Evolutionary conservation across 2,113 vertebrate genomes (phyloP), one percentile per base, ranked within the genome.

Genomic region (Oncorhynchus clarkii): DNA sequence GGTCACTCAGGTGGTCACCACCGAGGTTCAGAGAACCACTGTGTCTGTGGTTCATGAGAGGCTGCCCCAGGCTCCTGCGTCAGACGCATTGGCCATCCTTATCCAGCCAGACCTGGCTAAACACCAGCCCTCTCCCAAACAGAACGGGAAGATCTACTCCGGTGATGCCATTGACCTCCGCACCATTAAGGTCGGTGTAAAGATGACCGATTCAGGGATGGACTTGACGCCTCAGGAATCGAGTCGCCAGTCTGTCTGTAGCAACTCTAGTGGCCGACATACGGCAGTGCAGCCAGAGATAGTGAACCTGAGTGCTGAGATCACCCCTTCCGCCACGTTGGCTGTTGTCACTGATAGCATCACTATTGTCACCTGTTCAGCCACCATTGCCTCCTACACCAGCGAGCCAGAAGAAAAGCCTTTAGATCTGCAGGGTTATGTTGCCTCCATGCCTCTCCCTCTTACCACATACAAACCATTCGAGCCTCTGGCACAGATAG

Each of bases 151-250:
- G 83, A 86, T 93, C 22, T 93, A 94, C 78, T 87, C 92, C 76
- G 90, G 92, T 2, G 95, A 97, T 93, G 94, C 96, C 67, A 94
- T 99, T 80, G 97, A 99, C 89, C 93, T 99, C 70, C 94, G 96
- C 26, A 97, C 96, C 60, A 89, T 96, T 70, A 97, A 96, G 84
- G 87, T 88, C 78, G 94, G 94, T 67, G 78, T 92, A 73, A 93
- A 93, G 83, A 92, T 91, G 90, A 93, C 90, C 77, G 95, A 95
- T 60, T 91, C 91, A 83, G 95, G 96, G 60, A 92, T 93, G 92
- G 94, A 95, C 80, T 84, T 94, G 5, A 93, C 96, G 82, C 92
- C 94, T 60, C 72, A 89, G 62, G 96, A 97, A 3, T 71, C 92
- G 73, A 94, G 91, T 90, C 92, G 93, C 67, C 95, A 95, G 74